These are phyloP conservation scores for Oxygymnocypris stewartii DNA, from an alignment of 2,113 vertebrate genomes.

Conservation along the genomic window DNA sequence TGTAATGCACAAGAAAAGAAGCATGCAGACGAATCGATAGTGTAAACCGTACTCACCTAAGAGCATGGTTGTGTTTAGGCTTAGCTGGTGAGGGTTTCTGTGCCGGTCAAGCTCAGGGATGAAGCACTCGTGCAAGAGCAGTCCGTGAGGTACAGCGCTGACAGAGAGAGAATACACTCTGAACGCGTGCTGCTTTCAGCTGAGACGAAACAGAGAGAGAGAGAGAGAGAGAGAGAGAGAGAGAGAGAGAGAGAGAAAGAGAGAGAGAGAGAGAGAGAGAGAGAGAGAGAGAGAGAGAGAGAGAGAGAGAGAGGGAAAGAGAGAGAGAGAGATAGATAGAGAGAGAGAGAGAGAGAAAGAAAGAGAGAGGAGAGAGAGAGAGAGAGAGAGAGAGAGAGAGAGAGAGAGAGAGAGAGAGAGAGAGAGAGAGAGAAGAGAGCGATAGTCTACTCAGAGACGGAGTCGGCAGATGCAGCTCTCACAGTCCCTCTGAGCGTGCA, in stretches of 20 bases:
- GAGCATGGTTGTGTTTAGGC: conserved; percentile 69
- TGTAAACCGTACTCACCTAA: conserved; percentile 75
- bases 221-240: conserved; percentile 14
- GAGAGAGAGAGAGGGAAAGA: conserved; percentile 17
- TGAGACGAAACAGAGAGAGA: conserved; percentile 21
- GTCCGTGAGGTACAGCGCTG: conserved; percentile 14
- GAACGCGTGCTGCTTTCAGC: conserved; percentile 33
- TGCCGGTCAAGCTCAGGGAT: conserved; percentile 54
- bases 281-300: conserved; percentile 26
- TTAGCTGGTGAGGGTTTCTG: conserved; percentile 22
- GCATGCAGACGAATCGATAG: not conserved
- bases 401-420: conserved; percentile 15
- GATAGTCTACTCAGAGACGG: conserved; percentile 51
- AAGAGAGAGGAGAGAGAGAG: not conserved
- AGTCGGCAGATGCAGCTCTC: conserved; percentile 63
- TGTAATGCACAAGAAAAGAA: not conserved
- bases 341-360: no score
- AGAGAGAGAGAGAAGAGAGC: conserved; percentile 28
- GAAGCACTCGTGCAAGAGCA: conserved; percentile 48
- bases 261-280: conserved; percentile 15
- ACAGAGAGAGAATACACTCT: conserved; percentile 27
- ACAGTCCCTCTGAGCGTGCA: conserved; percentile 60
- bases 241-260: conserved; percentile 25
- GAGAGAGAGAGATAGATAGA: not conserved
- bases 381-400: conserved; percentile 21